Percentiles rank a stretch among this genome's conserved stretches.
Conservation (phyloP, 2,888 invertebrate genomes). For the Eulithis prunata region DNA sequence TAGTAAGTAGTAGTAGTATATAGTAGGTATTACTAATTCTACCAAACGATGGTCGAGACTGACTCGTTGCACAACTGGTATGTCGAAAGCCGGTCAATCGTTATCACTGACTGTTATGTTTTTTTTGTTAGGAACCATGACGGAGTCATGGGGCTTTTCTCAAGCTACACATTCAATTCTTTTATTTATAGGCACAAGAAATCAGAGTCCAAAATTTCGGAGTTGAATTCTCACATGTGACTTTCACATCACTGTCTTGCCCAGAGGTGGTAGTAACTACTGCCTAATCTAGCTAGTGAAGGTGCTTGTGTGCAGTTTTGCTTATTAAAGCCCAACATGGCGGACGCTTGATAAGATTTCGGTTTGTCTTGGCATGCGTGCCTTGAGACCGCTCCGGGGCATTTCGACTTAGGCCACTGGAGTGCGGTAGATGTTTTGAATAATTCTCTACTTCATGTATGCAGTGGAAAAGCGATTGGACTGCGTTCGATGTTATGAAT, state of each 20-base stretch:
- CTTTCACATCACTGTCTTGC: slow-evolving; percentile 41
- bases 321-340: slow-evolving; percentile 82
- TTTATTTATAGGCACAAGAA: not conserved
- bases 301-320: slow-evolving; percentile 77
- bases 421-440: slow-evolving; percentile 31
- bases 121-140: too few species aligned
- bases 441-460: slow-evolving; percentile 52
- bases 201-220: not conserved
- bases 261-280: slow-evolving; percentile 66
- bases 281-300: slow-evolving; percentile 49
- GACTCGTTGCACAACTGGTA: too few species aligned
- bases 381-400: slow-evolving; percentile 72
- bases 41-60: too few species aligned
- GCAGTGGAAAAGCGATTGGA: too few species aligned
- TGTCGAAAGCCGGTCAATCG: too few species aligned
- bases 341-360: slow-evolving; percentile 80
- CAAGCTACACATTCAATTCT: too few species aligned
- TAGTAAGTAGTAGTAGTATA: too few species aligned
- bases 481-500: too few species aligned
- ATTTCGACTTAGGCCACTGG: slow-evolving; percentile 71
- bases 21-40: too few species aligned
- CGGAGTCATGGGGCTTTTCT: too few species aligned
- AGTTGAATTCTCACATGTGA: not conserved
- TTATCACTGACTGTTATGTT: too few species aligned
- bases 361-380: slow-evolving; percentile 82